Evolutionary conservation across 2,888 invertebrate genomes (phyloP).

Genomic region (Cancer borealis): DNA sequence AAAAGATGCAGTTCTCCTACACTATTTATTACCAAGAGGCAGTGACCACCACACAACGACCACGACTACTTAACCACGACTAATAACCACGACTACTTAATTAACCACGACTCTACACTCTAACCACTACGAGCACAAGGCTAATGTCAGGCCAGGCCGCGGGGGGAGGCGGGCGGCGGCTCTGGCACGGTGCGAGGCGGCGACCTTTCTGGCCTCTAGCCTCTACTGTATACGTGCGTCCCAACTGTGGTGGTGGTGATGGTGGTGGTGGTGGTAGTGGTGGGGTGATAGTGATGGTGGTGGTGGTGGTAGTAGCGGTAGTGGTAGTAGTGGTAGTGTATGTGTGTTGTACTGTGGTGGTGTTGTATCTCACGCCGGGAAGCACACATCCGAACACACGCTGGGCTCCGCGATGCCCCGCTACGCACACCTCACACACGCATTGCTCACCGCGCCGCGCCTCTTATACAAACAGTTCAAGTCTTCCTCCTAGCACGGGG

Average conservation of each 20-base stretch:
- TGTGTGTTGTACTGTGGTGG: no score
- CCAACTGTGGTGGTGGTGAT: not conserved
- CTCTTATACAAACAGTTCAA: no score
- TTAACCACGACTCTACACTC: not conserved
- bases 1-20: not conserved
- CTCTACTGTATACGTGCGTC: not conserved
- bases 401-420: no score
- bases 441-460: not conserved
- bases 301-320: not conserved
- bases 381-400: no score
- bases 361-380: no score
- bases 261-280: not conserved
- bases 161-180: not conserved
- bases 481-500: not conserved
- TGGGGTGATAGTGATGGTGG: not conserved
- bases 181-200: no score
- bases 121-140: not conserved
- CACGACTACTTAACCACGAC: not conserved
- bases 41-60: constrained; percentile 4
- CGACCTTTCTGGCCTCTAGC: not conserved
- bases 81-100: not conserved
- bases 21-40: not conserved
- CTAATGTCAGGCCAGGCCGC: not conserved
- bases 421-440: not conserved
- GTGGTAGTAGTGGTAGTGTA: not conserved